phyloP scores from a whole-genome alignment of 2,888 invertebrate genomes.

The Scaeva pyrastri region DNA sequence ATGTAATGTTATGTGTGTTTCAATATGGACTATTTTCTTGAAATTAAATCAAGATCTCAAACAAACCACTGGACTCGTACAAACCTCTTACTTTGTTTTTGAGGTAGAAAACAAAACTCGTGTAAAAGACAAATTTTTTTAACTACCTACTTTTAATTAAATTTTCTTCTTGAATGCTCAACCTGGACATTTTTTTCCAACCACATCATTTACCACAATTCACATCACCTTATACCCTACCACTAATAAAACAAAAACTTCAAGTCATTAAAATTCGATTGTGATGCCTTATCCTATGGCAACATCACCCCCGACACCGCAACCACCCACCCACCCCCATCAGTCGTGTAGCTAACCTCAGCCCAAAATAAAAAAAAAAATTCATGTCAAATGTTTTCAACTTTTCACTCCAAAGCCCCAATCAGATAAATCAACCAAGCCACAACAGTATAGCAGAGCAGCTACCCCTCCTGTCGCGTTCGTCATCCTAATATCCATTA shows the following conservation, averaged over 20 bases:
- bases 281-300: not conserved
- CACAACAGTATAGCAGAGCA: not conserved
- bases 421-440: constrained; percentile 32
- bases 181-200: not conserved
- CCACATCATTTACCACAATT: not conserved
- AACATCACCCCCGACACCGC: too few species aligned
- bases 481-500: constrained; percentile 12
- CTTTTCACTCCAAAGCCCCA: constrained; percentile 20
- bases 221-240: not conserved
- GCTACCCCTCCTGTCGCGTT: not conserved
- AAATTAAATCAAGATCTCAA: not conserved
- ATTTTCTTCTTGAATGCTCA: not conserved
- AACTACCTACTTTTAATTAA: not conserved
- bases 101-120: not conserved
- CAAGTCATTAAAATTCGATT: constrained; percentile 58
- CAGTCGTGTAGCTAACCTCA: too few species aligned
- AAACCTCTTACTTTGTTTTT: too few species aligned
- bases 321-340: constrained; percentile 33
- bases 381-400: constrained; percentile 55
- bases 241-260: not conserved
- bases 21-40: not conserved
- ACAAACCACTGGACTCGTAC: too few species aligned
- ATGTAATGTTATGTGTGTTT: not conserved
- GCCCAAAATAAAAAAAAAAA: too few species aligned
- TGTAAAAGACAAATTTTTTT: not conserved